Percentiles rank a stretch among this genome's conserved stretches.
phyloP scores from a whole-genome alignment of 2,797 vertebrate genomes.

The Pogoniulus pusillus region DNA sequence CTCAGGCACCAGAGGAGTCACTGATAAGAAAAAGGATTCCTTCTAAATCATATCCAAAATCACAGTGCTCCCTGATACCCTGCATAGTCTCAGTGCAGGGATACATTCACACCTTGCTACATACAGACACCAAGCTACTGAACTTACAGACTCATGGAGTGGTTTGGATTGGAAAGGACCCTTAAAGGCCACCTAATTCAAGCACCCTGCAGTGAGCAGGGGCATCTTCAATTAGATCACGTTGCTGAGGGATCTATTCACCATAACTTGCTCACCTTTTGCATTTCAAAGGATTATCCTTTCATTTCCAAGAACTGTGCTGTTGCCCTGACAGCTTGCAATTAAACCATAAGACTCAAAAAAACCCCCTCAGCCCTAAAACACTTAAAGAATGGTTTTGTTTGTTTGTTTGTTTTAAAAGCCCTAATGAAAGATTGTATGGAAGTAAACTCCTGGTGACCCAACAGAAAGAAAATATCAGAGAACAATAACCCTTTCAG shows the following conservation, averaged over 20 bases:
- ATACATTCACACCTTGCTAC: neutral
- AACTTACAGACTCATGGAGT: rapidly evolving
- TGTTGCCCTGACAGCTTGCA: neutral
- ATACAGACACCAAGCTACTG: neutral
- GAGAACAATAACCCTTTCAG: constrained; percentile 59
- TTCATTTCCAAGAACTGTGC: neutral
- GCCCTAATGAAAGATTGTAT: neutral
- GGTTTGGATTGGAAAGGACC: neutral
- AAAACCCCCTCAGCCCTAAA: no score
- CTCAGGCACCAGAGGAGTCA: no score
- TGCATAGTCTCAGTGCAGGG: no score
- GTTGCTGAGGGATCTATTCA: no score
- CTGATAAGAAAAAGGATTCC: no score
- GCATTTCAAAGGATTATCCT: neutral
- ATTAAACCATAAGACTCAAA: neutral
- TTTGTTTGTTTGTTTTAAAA: no score
- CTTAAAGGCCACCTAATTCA: neutral
- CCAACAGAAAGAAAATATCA: constrained; percentile 32
- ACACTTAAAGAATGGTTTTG: neutral
- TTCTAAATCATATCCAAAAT: no score
- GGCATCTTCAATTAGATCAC: neutral
- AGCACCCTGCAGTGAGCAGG: neutral
- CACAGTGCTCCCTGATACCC: no score
- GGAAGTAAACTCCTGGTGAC: constrained; percentile 37
- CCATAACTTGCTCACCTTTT: no score